Base-by-base conservation (phyloP, 2,797 vertebrate species). In the Crossoptilon crossoptilon region DNA sequence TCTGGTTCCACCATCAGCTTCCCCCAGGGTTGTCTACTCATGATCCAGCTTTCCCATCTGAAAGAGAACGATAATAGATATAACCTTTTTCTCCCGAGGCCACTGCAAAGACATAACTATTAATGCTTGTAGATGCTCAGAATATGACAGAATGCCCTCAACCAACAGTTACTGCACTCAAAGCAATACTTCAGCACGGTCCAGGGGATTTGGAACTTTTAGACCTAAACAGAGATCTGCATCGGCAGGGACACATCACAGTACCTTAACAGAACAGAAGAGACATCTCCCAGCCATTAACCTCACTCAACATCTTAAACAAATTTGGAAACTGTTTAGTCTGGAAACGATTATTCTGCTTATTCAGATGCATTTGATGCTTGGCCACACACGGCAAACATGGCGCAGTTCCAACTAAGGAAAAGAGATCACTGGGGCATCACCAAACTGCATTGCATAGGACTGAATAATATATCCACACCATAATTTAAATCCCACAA, bases 311-410 rank as follows among this genome's bases (percentile, higher is more conserved):
- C 43, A 37, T 43, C 73, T 82, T 81, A 94, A 95, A 95, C 70
- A 94, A 81, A 76, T 58, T 6, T 37, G 14, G 74, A 86, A 39
- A 4, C n/a, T 90, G 87, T 95, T 96, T 96, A 91, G 93, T 94
- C 95, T 96, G 94, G 74, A 88, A 95, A 59, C 17, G 53, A 92
- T 93, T 92, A 70, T 83, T 88, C 88, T 88, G 87, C 79, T 94
- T 93, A 89, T 89, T 81, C 4, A 8, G 87, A 64, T 72, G 68
- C 59, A 85, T 95, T 85, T 95, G 88, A 86, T 91, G 56, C 87
- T 92, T 86, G 87, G 87, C 76, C 83, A 63, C 74, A 76, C 58
- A 29, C 53, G 56, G 51, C 41, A 93, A 76, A 76, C 76, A 41
- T 3, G 62, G 88, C 68, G 23, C 48, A 27, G 41, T 41, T 91